Evolutionary conservation across 2,888 invertebrate genomes (phyloP).

Genomic region (Philonicus albiceps): DNA sequence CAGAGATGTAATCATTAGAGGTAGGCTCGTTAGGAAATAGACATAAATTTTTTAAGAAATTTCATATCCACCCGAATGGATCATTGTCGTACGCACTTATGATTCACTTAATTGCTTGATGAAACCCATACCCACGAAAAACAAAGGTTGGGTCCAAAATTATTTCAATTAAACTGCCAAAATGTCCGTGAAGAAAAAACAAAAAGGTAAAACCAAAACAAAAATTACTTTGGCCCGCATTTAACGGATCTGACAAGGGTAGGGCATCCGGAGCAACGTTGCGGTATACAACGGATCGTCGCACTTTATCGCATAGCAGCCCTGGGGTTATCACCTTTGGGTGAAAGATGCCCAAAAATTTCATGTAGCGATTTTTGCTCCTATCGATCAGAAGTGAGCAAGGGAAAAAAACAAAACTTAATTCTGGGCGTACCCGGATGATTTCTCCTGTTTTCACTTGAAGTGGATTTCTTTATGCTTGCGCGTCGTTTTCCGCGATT

Average conservation of each 20-base stretch:
- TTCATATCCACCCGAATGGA: neutral
- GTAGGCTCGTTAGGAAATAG: neutral
- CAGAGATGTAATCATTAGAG: neutral
- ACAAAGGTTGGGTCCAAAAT: neutral
- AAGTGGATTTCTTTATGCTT: neutral
- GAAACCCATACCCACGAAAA: neutral
- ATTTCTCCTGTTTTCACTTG: slow-evolving; percentile 36
- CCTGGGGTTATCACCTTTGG: neutral
- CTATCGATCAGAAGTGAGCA: neutral
- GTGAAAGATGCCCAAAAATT: neutral
- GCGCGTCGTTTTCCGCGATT: neutral
- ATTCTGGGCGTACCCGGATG: neutral
- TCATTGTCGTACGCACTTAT: slow-evolving; percentile 6
- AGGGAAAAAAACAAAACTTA: neutral
- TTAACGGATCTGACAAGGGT: neutral
- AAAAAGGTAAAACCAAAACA: neutral
- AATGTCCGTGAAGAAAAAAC: slow-evolving; percentile 4
- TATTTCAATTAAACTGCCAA: slow-evolving; percentile 33
- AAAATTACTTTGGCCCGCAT: neutral
- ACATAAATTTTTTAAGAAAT: neutral
- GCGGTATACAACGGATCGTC: neutral
- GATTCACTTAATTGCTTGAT: neutral
- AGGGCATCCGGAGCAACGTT: neutral
- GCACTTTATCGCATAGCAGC: neutral
- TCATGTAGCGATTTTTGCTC: neutral